These are phyloP conservation scores for Nannobrachium achirus DNA, from an alignment of 2,113 vertebrate genomes.

Conservation along the genomic window DNA sequence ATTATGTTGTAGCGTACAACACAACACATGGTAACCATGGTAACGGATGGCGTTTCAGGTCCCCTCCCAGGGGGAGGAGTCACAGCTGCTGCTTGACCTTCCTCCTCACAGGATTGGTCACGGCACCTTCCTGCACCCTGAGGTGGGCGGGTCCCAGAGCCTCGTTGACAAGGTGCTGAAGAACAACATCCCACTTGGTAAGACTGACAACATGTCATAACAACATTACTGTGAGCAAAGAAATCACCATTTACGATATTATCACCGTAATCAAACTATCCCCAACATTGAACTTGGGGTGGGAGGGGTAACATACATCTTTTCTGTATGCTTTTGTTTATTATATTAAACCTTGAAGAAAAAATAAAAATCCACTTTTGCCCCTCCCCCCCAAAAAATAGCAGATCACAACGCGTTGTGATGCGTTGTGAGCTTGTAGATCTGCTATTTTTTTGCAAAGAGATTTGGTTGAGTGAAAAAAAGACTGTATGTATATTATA, in stretches of 20 bases:
- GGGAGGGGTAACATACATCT: background rate
- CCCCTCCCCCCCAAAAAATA: too few species aligned
- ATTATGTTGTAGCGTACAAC: too few species aligned
- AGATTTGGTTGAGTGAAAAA: too few species aligned
- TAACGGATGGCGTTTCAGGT: slow-evolving; percentile 78
- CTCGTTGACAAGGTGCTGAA: slow-evolving; percentile 87
- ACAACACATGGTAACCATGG: too few species aligned
- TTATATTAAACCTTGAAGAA: too few species aligned
- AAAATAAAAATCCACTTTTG: too few species aligned
- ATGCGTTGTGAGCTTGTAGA: too few species aligned
- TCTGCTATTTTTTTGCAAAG: too few species aligned
- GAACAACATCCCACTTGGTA: slow-evolving; percentile 89
- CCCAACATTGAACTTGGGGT: background rate
- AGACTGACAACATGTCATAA: too few species aligned
- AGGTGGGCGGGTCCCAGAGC: slow-evolving; percentile 78
- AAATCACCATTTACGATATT: background rate
- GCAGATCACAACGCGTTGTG: too few species aligned
- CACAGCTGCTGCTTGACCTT: slow-evolving; percentile 86
- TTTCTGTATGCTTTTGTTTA: background rate
- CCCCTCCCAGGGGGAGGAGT: slow-evolving; percentile 87
- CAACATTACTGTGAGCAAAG: too few species aligned
- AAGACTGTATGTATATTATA: too few species aligned
- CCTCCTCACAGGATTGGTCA: slow-evolving; percentile 92
- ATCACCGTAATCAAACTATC: background rate
- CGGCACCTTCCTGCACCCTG: slow-evolving; percentile 89